These are phyloP conservation scores for Notolabrus celidotus DNA, from an alignment of 2,797 vertebrate species.

Conservation along the genomic window DNA sequence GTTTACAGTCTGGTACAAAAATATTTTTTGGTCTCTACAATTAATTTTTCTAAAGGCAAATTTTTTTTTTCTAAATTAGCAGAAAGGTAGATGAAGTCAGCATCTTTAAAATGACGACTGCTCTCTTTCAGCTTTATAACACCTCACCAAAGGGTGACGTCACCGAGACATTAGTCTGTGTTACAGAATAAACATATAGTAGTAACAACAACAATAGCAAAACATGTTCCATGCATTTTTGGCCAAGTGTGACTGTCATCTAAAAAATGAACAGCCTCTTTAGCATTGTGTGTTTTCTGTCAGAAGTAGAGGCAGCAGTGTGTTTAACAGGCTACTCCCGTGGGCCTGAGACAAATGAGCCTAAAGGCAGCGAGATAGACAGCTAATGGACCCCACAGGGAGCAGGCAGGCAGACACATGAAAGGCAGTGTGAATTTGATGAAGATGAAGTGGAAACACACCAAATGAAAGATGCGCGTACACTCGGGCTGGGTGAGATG, in stretches of 20 bases:
- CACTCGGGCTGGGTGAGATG: background rate
- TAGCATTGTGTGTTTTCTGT: slow-evolving; percentile 40
- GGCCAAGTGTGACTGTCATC: slow-evolving; percentile 17
- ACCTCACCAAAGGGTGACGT: no score
- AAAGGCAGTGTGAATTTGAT: slow-evolving; percentile 60
- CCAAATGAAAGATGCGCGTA: slow-evolving; percentile 30
- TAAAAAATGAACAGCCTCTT: slow-evolving; percentile 44
- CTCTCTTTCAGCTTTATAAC: no score
- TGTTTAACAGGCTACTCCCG: slow-evolving; percentile 69
- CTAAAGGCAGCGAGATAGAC: slow-evolving; percentile 72
- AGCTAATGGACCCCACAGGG: slow-evolving; percentile 80
- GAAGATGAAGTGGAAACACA: slow-evolving; percentile 60
- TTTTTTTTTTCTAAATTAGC: no score
- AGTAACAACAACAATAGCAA: background rate
- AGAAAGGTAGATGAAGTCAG: no score
- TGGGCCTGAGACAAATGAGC: slow-evolving; percentile 74
- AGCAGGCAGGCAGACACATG: slow-evolving; percentile 67
- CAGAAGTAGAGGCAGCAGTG: slow-evolving; percentile 58
- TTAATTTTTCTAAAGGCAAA: no score
- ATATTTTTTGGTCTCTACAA: no score
- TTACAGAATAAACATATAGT: background rate
- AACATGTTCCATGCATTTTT: background rate
- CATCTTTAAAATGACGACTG: no score
- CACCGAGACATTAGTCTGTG: background rate
- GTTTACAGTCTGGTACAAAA: no score